phyloP scores from a whole-genome alignment of 2,888 invertebrate genomes.

The Ferrisia virgata region DNA sequence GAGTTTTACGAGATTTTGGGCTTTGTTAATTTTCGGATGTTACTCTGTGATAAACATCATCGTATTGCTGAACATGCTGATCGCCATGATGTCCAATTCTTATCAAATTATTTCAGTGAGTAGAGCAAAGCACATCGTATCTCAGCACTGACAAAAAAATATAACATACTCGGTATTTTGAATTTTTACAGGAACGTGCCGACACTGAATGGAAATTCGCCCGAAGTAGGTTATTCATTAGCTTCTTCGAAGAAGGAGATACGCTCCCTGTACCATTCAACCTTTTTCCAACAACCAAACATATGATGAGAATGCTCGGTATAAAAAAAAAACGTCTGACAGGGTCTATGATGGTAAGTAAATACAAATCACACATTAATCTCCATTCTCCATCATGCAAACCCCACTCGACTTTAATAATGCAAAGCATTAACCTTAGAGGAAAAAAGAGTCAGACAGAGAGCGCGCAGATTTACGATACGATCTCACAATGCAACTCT shows the following conservation, averaged over 20 bases:
- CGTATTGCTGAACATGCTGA: slow-evolving; percentile 93
- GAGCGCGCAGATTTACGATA: slow-evolving; percentile 70
- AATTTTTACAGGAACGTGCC: slow-evolving; percentile 70
- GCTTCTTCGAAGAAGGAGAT: slow-evolving; percentile 89
- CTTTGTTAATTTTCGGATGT: slow-evolving; percentile 93
- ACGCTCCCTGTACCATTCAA: slow-evolving; percentile 94
- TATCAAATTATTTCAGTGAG: slow-evolving; percentile 95
- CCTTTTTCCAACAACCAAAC: slow-evolving; percentile 66
- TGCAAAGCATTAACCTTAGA: neutral
- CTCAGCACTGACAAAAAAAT: too few species aligned
- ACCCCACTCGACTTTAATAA: neutral
- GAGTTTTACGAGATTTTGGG: slow-evolving; percentile 94
- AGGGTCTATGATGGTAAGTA: slow-evolving; percentile 62
- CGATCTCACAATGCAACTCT: slow-evolving; percentile 79
- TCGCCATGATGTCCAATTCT: slow-evolving; percentile 99
- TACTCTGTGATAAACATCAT: slow-evolving; percentile 97
- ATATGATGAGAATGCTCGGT: slow-evolving; percentile 58
- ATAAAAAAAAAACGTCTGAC: slow-evolving; percentile 57
- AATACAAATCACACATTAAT: too few species aligned
- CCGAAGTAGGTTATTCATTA: slow-evolving; percentile 92
- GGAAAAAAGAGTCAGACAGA: slow-evolving; percentile 53
- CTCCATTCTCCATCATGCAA: neutral
- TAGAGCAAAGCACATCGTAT: too few species aligned
- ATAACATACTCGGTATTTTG: too few species aligned
- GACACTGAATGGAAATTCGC: slow-evolving; percentile 98